Evolutionary conservation across 1,140 invertebrate genomes (phyloP).

Genomic region (Tetranychus urticae): DNA sequence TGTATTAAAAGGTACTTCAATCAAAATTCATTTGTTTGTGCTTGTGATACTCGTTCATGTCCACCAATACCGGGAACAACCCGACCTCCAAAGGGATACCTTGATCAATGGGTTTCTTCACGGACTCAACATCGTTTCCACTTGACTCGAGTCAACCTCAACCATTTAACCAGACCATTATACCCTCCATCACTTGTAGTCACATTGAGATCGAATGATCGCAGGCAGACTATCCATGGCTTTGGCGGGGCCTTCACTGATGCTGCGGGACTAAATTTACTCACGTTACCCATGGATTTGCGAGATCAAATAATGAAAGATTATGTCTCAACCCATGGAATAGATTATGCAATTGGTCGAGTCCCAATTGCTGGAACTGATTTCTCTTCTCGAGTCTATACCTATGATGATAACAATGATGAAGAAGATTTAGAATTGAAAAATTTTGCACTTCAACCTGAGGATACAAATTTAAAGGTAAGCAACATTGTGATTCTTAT

Average conservation of each 20-base stretch:
- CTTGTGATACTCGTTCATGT: not conserved
- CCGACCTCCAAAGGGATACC: not conserved
- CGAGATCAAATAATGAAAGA: conserved; percentile 23
- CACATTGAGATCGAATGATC: not conserved
- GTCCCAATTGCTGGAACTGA: conserved; percentile 59
- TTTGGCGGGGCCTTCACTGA: conserved; percentile 76
- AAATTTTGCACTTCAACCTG: conserved; percentile 35
- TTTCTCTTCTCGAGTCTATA: conserved; percentile 41
- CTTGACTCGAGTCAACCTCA: not conserved
- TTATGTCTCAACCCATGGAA: conserved; percentile 19
- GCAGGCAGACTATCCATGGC: conserved; percentile 21
- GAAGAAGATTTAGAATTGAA: conserved; percentile 33
- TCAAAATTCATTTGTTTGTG: not conserved
- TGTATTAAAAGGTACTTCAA: not conserved
- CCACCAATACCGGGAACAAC: not conserved
- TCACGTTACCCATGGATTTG: conserved; percentile 26
- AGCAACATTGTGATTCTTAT: not conserved
- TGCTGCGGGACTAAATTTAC: conserved; percentile 46
- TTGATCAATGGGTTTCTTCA: not conserved
- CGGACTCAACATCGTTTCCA: not conserved
- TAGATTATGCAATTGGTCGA: conserved; percentile 17
- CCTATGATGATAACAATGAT: conserved; percentile 32
- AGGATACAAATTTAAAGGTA: conserved; percentile 40
- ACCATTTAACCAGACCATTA: not conserved
- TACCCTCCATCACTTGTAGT: not conserved